Conservation (phyloP, 2,797 vertebrate species). For the Carapus acus region DNA sequence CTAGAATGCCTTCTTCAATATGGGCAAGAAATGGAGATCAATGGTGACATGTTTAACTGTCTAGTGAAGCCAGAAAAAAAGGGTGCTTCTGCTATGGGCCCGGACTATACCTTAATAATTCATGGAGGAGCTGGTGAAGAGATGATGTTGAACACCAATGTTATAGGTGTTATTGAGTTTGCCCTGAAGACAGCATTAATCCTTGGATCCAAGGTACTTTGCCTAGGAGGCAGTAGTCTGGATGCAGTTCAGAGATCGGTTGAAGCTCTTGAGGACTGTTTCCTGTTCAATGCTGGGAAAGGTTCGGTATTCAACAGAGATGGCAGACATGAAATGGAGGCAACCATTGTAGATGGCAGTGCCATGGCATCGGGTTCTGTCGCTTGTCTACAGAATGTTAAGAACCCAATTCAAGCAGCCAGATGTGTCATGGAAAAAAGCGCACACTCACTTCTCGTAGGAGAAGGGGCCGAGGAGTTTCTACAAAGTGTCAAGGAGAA, state of each 20-base stretch:
- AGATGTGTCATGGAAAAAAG: conserved; percentile 66
- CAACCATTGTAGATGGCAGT: conserved; percentile 71
- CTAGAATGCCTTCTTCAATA: conserved; percentile 63
- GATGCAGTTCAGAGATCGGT: conserved; percentile 76
- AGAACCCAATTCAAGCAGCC: conserved; percentile 69
- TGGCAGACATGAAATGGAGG: conserved; percentile 75
- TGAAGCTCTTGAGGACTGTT: conserved; percentile 75
- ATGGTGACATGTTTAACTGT: conserved; percentile 29
- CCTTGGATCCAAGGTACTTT: conserved; percentile 66
- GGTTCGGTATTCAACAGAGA: conserved; percentile 76
- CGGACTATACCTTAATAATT: conserved; percentile 67
- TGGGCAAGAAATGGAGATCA: conserved; percentile 41
- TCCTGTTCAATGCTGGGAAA: conserved; percentile 78
- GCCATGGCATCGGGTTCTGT: conserved; percentile 68
- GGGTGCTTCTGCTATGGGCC: conserved; percentile 23
- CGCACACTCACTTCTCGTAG: conserved; percentile 63
- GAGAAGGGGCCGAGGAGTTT: conserved; percentile 71
- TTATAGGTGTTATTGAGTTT: conserved; percentile 69
- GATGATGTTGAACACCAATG: conserved; percentile 65
- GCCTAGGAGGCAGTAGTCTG: conserved; percentile 65
- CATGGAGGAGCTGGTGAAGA: conserved; percentile 76
- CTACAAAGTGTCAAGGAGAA: conserved; percentile 50
- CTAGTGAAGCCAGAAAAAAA: conserved; percentile 16
- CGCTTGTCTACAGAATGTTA: conserved; percentile 66
- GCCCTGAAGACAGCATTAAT: conserved; percentile 68